Conservation (phyloP, 2,113 vertebrate genomes). For the Climacteris rufus region DNA sequence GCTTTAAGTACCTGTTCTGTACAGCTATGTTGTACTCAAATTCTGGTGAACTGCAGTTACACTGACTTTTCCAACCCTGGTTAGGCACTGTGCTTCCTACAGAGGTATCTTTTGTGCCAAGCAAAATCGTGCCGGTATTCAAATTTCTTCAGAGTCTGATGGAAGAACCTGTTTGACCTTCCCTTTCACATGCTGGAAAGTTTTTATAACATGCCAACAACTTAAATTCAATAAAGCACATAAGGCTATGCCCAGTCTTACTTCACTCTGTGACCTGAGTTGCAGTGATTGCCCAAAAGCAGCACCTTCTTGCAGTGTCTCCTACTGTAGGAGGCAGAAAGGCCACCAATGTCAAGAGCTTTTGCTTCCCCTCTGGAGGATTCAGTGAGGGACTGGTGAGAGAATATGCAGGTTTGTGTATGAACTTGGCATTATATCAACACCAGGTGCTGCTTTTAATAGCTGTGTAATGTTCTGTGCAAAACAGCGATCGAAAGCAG, state of each 20-base stretch:
- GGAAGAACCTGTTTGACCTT: not conserved
- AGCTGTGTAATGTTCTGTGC: not conserved
- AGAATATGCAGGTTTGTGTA: not conserved
- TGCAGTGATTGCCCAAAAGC: not conserved
- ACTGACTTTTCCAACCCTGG: not conserved
- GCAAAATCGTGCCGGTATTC: not conserved
- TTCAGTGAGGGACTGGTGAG: not conserved
- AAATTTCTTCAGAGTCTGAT: not conserved
- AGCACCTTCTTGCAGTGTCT: not conserved
- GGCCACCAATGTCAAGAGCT: not conserved
- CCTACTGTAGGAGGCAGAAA: not conserved
- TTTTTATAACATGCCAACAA: not conserved
- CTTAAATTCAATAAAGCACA: not conserved
- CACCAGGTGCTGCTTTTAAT: not conserved
- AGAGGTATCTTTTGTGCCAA: not conserved
- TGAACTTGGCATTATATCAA: not conserved
- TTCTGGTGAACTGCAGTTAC: not conserved
- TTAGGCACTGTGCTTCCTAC: not conserved
- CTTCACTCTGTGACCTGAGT: not conserved
- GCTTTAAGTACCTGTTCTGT: not conserved
- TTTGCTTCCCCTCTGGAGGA: not conserved
- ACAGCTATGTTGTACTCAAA: accelerated
- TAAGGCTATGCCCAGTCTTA: not conserved
- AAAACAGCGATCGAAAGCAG: not conserved
- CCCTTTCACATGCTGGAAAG: not conserved